Evolutionary conservation across 92 coral and sea anemone genomes (phyloP), one percentile per base, ranked within the genome.

Genomic region (Zoanthus solanderi): DNA sequence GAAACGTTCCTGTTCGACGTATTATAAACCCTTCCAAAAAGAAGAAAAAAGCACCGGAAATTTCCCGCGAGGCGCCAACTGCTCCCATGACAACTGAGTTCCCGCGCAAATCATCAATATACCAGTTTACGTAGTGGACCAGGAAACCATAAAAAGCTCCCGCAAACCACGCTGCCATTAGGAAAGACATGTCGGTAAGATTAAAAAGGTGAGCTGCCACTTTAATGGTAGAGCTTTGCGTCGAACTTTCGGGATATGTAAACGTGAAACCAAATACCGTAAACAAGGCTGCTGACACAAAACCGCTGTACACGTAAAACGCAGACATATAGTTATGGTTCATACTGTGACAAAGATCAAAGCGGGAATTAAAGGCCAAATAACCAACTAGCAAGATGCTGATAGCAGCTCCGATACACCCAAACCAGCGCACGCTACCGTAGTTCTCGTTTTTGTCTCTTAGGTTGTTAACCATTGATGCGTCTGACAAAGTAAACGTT

Each of bases 41-140:
- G 90, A 97, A 97, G 71, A 91, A 87, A 9, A 89, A 78, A 53
- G 94, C 83, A 16, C 92, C 99, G 12, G 95, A 88, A 6, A 95
- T 75, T 83, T 96, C 98, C 58, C 98, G 92, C 34, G 98, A 90
- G 2, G 97, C 98, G 5, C 97, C 98, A 2, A 95, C 96, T 15
- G 94, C 92, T 30, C 98, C 99, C 99, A 97, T 97, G 48, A 95
- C 85, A 2, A 93, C 45, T 15, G 97, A 87, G 23, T 95, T 89
- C 14, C 99, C 99, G n/a, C 92, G 93, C 14, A 89, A 83, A 87
- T 96, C 98, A 72, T 97, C 98, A 23, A 97, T 92, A 83, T 87
- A 93, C 99, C 99, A 97, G 92, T 95, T 95, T n/a, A 97, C 98
- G 34, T 93, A 97, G 72, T 97, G 98, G 73, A 97, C 91, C 78